Evolutionary conservation across 1,140 invertebrate species (phyloP), one percentile per base, ranked within the genome.

Genomic region (Plectrocnemia conspersa): DNA sequence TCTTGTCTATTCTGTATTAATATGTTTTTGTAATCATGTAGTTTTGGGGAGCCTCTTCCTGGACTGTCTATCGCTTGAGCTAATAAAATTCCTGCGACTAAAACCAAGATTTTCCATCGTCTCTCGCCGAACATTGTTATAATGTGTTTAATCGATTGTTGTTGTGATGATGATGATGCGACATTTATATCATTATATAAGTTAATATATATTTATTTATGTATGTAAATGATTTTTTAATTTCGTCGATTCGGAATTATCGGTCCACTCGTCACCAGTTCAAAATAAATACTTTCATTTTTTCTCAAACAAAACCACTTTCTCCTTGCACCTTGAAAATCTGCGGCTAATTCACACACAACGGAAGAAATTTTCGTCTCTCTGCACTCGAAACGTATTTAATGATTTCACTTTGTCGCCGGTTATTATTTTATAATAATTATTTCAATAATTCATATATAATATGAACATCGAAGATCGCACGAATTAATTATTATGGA

Each of bases 21-120:
- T 7, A 50, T 15, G 18, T 25, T 36, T 24, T 35, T 50, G 7
- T 19, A 23, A 38, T 50, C 25, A 23, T 50, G 47, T 11, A 50
- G 21, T n/a, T 50, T 38, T 1, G 50, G 54, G 13, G 55, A 49
- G 19, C 58, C 54, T 54, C 58, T 55, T 1, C 55, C 55, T 7
- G 59, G 59, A 38, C 59, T 58, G 40, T 61, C 59, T 32, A 58
- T 61, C 16, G 72, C 71, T 54, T 61, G 65, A 21, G 67, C 65
- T 11, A 62, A 65, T 29, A 67, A 64, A 22, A 68, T 63, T 52
- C 68, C 67, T 38, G 64, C 65, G 27, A 71, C 58, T 27, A 74
- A 54, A 55, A 75, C 56, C 57, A 74, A 62, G 55, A 74, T 68
- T 71, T 74, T 76, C 73, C 69, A 74, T 64, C 57, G 66, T 62